phyloP scores from a whole-genome alignment of 2,888 invertebrate species.

The Agonopterix heracliana region DNA sequence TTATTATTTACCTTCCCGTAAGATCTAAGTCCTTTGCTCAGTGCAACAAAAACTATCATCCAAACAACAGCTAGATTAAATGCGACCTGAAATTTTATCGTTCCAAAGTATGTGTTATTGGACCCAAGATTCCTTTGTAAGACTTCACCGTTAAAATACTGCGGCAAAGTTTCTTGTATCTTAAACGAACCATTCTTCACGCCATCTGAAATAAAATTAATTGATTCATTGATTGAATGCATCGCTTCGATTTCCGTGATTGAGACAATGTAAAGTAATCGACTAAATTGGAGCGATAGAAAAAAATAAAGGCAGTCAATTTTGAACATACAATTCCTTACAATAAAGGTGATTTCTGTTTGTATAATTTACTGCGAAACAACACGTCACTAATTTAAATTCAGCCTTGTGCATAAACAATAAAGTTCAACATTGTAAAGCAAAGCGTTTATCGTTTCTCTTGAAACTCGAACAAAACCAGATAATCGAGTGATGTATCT shows the following conservation, averaged over 20 bases:
- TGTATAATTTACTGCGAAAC: too few relatives aligned
- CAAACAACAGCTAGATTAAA: constrained; percentile 93
- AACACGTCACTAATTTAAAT: too few relatives aligned
- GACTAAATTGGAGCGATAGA: constrained; percentile 21
- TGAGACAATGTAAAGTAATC: constrained; percentile 26
- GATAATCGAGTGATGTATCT: too few relatives aligned
- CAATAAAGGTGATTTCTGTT: too few relatives aligned
- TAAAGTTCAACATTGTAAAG: too few relatives aligned
- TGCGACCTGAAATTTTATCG: constrained; percentile 90
- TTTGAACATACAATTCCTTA: too few relatives aligned
- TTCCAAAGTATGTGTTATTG: constrained; percentile 68
- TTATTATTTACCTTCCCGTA: constrained; percentile 83
- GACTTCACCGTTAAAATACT: constrained; percentile 91
- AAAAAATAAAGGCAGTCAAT: too few relatives aligned
- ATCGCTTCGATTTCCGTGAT: constrained; percentile 3
- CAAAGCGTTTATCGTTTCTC: constrained; percentile 27
- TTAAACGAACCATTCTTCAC: constrained; percentile 45
- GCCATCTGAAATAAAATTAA: not conserved
- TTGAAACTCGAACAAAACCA: too few relatives aligned
- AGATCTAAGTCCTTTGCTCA: constrained; percentile 90
- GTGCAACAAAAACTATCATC: constrained; percentile 91
- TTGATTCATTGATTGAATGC: not conserved
- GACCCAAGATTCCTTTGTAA: constrained; percentile 74
- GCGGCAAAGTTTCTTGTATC: constrained; percentile 85
- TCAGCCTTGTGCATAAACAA: too few relatives aligned